These are phyloP conservation scores for Eurois occulta DNA, from an alignment of 2,888 invertebrate genomes.

Conservation along the genomic window DNA sequence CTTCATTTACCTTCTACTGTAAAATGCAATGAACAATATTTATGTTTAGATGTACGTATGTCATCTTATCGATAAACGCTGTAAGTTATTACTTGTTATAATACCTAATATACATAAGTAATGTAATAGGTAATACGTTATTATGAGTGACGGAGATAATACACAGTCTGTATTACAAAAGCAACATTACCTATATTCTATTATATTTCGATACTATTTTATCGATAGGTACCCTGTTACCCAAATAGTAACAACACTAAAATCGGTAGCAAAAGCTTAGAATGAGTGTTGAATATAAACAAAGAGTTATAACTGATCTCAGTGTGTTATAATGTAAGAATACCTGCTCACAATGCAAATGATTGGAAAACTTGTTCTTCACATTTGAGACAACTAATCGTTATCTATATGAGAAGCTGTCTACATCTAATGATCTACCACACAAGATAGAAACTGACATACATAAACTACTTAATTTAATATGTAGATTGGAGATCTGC, in stretches of 20 bases:
- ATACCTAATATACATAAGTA: neutral
- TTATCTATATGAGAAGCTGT: neutral
- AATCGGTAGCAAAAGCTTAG: slow-evolving; percentile 63
- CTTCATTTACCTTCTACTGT: neutral
- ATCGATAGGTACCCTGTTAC: slow-evolving; percentile 43
- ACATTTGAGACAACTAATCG: slow-evolving; percentile 14
- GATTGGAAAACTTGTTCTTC: slow-evolving; percentile 11
- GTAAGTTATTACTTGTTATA: neutral
- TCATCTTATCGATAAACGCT: slow-evolving; percentile 25
- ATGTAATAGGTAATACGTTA: slow-evolving; percentile 27
- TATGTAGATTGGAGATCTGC: slow-evolving; percentile 49
- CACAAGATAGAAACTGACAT: slow-evolving; percentile 22
- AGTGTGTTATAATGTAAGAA: slow-evolving; percentile 59
- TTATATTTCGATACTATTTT: slow-evolving; percentile 9
- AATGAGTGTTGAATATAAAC: slow-evolving; percentile 74
- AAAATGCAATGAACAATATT: neutral
- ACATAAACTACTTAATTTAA: slow-evolving; percentile 25
- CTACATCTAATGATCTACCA: neutral
- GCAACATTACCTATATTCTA: neutral
- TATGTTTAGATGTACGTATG: neutral
- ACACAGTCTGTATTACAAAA: neutral
- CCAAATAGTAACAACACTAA: slow-evolving; percentile 40
- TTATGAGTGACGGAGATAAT: slow-evolving; percentile 7
- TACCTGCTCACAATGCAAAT: slow-evolving; percentile 11
- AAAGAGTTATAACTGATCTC: slow-evolving; percentile 64